phyloP scores from a whole-genome alignment of 2,888 invertebrate species.

The Megalurothrips usitatus region DNA sequence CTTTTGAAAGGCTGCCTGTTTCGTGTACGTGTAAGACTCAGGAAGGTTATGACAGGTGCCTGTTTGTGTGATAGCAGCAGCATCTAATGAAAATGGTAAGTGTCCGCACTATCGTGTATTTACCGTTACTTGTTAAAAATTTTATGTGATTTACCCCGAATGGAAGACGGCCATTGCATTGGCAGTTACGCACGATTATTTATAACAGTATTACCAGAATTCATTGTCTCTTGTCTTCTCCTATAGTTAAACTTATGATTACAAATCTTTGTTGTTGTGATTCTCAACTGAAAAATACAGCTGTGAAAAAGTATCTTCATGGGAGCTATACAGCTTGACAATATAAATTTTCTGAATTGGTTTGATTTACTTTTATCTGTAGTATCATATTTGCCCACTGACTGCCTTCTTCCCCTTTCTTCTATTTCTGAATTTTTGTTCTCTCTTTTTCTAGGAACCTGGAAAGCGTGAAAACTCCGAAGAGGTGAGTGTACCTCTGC shows the following conservation, averaged over 20 bases:
- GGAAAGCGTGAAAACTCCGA: not conserved
- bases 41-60: slow-evolving; percentile 22
- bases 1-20: not conserved
- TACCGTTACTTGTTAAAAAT: not conserved
- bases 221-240: not conserved
- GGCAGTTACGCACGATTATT: too few species aligned
- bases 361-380: not conserved
- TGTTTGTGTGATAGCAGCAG: not conserved
- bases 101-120: not conserved
- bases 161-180: too few species aligned
- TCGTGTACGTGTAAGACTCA: slow-evolving; percentile 1
- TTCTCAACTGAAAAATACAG: not conserved
- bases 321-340: not conserved
- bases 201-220: not conserved
- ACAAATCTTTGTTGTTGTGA: not conserved
- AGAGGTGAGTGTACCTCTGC: not conserved
- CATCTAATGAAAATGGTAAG: not conserved
- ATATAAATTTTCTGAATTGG: not conserved
- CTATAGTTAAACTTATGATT: too few species aligned
- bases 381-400: not conserved
- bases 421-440: not conserved
- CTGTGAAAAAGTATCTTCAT: not conserved
- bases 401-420: not conserved
- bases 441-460: not conserved
- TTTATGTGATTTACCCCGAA: too few species aligned